A percentile compares a stretch with the other conserved stretches of the same genome.
phyloP scores from a whole-genome alignment of 2,113 vertebrate species.

The Onychorhynchus coronatus region DNA sequence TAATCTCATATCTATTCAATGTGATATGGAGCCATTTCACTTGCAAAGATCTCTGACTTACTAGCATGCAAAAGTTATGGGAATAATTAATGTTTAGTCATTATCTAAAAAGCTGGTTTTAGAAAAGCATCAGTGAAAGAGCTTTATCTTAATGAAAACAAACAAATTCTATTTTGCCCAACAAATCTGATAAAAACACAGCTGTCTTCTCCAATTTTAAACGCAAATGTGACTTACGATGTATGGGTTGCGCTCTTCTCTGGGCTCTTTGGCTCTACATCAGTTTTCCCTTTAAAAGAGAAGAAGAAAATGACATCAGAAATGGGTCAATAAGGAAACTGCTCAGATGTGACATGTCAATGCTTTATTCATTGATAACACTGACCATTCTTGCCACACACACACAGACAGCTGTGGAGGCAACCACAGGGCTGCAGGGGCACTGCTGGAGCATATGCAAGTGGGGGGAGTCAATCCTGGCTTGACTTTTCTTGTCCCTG shows the following conservation, averaged over 20 bases:
- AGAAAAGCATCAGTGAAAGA: slow-evolving; percentile 33
- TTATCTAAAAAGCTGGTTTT: slow-evolving; percentile 46
- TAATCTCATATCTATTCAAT: background rate
- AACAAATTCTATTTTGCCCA: slow-evolving; percentile 33
- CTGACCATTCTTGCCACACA: background rate
- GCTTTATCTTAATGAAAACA: slow-evolving; percentile 45
- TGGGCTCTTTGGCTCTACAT: slow-evolving; percentile 81
- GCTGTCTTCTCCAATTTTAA: slow-evolving; percentile 27
- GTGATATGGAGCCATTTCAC: background rate
- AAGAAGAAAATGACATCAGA: slow-evolving; percentile 65
- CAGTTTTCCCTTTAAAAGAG: slow-evolving; percentile 82
- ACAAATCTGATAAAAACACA: slow-evolving; percentile 41
- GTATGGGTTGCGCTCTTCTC: slow-evolving; percentile 86
- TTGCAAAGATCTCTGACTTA: slow-evolving; percentile 28
- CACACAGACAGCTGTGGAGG: background rate
- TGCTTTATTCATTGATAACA: slow-evolving; percentile 13
- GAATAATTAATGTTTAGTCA: slow-evolving; percentile 52
- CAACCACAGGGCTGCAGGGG: background rate
- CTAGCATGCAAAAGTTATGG: background rate
- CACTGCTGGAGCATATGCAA: background rate
- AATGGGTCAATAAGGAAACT: slow-evolving; percentile 30
- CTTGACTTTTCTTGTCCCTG: background rate
- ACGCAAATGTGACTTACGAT: slow-evolving; percentile 87
- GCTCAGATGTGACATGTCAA: slow-evolving; percentile 30
- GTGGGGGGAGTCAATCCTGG: background rate